phyloP scores from a whole-genome alignment of 2,113 vertebrate genomes.

The Microtus richardsoni region DNA sequence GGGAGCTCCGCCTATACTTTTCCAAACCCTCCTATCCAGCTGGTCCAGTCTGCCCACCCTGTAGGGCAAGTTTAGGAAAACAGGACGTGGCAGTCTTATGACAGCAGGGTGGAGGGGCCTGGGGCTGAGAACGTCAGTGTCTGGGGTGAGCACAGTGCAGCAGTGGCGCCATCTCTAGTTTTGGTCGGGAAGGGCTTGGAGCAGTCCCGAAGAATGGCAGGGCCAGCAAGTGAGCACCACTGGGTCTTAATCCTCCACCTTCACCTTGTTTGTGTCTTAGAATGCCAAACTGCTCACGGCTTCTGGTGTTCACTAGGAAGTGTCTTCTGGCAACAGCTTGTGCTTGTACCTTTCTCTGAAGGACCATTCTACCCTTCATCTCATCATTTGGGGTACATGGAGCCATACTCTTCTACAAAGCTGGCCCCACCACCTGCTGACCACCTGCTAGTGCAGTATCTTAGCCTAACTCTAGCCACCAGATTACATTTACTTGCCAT shows the following conservation, averaged over 20 bases:
- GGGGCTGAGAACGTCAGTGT: constrained; percentile 1
- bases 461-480: background rate
- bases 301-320: background rate
- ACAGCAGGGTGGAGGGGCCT: constrained; percentile 54
- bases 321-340: background rate
- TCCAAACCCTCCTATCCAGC: constrained; percentile 57
- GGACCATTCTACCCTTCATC: background rate
- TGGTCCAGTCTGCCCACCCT: constrained; percentile 57
- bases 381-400: background rate
- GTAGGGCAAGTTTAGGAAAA: constrained; percentile 63
- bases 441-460: background rate
- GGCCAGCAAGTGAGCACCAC: background rate
- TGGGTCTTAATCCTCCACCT: background rate
- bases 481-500: background rate
- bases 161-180: background rate
- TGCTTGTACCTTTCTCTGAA: background rate
- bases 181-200: background rate
- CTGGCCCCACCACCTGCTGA: background rate
- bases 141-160: background rate
- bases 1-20: background rate
- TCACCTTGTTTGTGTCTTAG: background rate
- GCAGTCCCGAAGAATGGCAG: background rate
- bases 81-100: constrained; percentile 44
- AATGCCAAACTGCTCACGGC: background rate
- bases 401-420: constrained; percentile 1